phyloP scores from a whole-genome alignment of 2,113 vertebrate species.

The Bolborhynchus lineola region DNA sequence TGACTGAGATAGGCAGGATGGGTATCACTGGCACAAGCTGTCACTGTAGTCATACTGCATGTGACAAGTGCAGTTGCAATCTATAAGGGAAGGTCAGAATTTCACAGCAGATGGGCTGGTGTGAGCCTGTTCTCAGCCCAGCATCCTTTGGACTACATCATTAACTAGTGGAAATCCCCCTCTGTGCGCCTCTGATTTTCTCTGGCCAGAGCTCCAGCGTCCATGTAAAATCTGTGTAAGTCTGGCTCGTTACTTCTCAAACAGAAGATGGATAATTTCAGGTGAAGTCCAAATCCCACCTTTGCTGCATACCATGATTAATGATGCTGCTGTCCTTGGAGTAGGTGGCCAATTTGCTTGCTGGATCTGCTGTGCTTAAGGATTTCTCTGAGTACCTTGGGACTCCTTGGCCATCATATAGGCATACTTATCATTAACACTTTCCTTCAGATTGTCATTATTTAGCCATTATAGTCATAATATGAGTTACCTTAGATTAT shows the following conservation, averaged over 20 bases:
- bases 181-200: neutral
- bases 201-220: neutral
- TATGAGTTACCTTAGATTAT: neutral
- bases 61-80: neutral
- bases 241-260: neutral
- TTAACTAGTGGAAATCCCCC: neutral
- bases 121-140: neutral
- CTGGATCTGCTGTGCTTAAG: neutral
- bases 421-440: neutral
- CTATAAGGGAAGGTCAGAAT: neutral
- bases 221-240: neutral
- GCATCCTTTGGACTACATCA: neutral
- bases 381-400: neutral
- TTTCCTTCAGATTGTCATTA: neutral
- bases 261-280: neutral
- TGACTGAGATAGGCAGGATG: neutral
- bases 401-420: neutral
- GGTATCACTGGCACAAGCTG: neutral
- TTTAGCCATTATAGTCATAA: neutral
- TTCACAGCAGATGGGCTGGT: neutral
- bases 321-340: neutral
- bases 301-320: neutral
- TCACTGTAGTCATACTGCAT: neutral
- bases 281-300: neutral
- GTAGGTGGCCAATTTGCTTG: neutral